Percentiles rank a stretch among this genome's conserved stretches.
These are phyloP conservation scores for Tubulanus polymorphus DNA, from an alignment of 2,888 invertebrate species.

Conservation along the genomic window DNA sequence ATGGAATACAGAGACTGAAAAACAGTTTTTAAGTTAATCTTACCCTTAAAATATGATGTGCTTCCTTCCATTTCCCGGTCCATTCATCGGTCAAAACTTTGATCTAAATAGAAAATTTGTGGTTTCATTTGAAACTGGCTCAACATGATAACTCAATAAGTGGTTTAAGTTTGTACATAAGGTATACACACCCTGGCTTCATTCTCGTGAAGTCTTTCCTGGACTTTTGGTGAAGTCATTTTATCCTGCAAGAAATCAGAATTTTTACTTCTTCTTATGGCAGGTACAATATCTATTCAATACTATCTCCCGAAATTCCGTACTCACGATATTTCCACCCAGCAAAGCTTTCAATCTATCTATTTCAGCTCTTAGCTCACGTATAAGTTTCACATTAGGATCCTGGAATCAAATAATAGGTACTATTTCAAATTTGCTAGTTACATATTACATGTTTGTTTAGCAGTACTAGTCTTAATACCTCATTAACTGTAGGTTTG, in stretches of 20 bases:
- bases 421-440: background rate
- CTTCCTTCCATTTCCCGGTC: conserved; percentile 82
- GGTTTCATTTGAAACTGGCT: background rate
- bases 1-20: background rate
- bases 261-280: conserved; percentile 1
- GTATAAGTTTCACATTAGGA: conserved; percentile 60
- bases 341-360: conserved; percentile 59
- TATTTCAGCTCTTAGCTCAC: conserved; percentile 62
- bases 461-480: too few species aligned
- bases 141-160: background rate
- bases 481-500: conserved; percentile 64
- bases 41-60: conserved; percentile 65
- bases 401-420: conserved; percentile 34
- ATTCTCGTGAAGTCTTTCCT: conserved; percentile 82
- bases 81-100: conserved; percentile 77
- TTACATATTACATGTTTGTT: background rate
- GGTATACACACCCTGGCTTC: conserved; percentile 65
- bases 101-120: conserved; percentile 25
- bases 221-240: conserved; percentile 59
- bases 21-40: conserved; percentile 1
- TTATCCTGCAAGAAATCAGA: conserved; percentile 33
- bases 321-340: conserved; percentile 42
- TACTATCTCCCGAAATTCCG: too few species aligned
- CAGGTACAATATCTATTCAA: too few species aligned
- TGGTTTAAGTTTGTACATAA: too few species aligned